A percentile compares a stretch with the other conserved stretches of the same genome.
phyloP scores from a whole-genome alignment of 2,888 invertebrate genomes.

The Byasa hedistus region DNA sequence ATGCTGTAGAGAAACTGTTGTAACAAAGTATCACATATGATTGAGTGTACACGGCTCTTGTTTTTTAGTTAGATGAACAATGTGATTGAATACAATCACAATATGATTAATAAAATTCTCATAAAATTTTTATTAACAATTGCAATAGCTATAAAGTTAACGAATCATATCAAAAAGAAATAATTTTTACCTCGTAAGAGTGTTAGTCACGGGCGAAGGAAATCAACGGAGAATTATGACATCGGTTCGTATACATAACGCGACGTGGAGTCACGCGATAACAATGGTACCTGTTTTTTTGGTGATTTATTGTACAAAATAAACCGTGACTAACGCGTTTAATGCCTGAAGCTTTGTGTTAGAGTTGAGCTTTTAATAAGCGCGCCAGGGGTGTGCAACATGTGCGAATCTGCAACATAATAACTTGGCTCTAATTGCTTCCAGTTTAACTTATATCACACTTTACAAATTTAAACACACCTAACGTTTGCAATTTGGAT shows the following conservation, averaged over 20 bases:
- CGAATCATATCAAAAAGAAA: conserved; percentile 43
- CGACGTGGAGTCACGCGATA: conserved; percentile 58
- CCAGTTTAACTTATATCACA: too few relatives aligned
- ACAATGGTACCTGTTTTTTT: conserved; percentile 64
- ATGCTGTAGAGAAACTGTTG: too few relatives aligned
- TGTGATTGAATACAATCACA: too few relatives aligned
- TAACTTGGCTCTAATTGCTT: too few relatives aligned
- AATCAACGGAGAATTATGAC: conserved; percentile 74
- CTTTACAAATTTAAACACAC: too few relatives aligned
- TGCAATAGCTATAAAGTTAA: not conserved
- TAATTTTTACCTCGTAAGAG: conserved; percentile 49
- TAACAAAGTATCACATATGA: too few relatives aligned
- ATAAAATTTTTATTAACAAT: not conserved
- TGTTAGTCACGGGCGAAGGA: conserved; percentile 67
- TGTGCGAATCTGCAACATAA: not conserved
- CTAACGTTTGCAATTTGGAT: too few relatives aligned
- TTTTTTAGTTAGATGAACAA: too few relatives aligned
- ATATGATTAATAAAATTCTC: not conserved
- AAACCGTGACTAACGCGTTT: conserved; percentile 64
- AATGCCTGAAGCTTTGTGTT: conserved; percentile 50
- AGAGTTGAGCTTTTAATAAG: conserved; percentile 40
- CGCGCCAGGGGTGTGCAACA: conserved; percentile 10
- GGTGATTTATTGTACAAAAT: conserved; percentile 70
- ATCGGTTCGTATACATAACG: conserved; percentile 58
- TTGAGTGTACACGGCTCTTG: too few relatives aligned